A percentile compares a stretch with the other conserved stretches of the same genome.
Conservation (phyloP, 2,888 invertebrate species). For the Rotaria macrura region DNA sequence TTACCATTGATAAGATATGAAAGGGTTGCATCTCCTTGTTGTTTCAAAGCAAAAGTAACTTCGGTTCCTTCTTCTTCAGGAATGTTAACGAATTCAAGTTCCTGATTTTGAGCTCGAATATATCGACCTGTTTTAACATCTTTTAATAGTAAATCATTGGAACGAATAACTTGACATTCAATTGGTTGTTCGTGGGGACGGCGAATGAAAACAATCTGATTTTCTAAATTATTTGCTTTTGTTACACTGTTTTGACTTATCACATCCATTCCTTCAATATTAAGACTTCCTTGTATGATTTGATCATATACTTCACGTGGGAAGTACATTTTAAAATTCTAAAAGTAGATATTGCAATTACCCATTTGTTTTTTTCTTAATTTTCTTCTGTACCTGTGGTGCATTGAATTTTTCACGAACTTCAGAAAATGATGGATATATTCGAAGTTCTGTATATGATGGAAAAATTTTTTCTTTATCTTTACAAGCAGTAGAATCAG, state of each 20-base stretch:
- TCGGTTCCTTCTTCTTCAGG: constrained; percentile 28
- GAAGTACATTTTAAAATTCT: constrained; percentile 26
- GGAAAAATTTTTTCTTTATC: constrained; percentile 1
- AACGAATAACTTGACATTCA: constrained; percentile 24
- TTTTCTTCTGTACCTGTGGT: not conserved
- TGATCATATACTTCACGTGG: constrained; percentile 28
- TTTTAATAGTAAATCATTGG: constrained; percentile 28
- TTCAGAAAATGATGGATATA: constrained; percentile 29
- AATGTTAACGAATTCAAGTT: constrained; percentile 26
- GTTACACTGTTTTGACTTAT: constrained; percentile 14
- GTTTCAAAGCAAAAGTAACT: constrained; percentile 28
- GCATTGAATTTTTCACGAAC: constrained; percentile 29
- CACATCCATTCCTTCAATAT: constrained; percentile 14
- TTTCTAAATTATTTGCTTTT: constrained; percentile 28
- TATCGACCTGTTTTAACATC: constrained; percentile 24
- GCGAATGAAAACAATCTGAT: not conserved
- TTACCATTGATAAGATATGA: constrained; percentile 27
- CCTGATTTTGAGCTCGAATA: not conserved
- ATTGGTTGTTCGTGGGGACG: constrained; percentile 23
- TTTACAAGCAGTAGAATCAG: not conserved
- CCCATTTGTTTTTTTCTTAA: not conserved
- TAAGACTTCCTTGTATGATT: constrained; percentile 25
- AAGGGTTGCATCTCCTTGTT: constrained; percentile 23
- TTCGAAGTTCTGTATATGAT: constrained; percentile 21
- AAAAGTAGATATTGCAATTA: not conserved